Evolutionary conservation across 2,888 invertebrate genomes (phyloP).

Genomic region (Caenorhabditis sp.): DNA sequence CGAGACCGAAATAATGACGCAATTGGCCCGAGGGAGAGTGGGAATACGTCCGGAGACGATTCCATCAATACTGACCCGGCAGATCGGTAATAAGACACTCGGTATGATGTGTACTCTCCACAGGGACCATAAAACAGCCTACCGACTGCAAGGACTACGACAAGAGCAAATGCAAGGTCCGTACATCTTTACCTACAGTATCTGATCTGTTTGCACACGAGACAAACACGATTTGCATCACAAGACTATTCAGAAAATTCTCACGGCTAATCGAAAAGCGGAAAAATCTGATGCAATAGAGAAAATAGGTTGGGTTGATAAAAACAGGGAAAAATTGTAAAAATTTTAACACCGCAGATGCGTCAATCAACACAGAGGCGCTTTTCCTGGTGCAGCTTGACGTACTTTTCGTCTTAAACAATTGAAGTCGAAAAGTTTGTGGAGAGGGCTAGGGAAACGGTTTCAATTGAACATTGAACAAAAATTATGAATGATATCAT

Average conservation of each 20-base stretch:
- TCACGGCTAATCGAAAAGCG: neutral
- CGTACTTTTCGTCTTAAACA: constrained; percentile 7
- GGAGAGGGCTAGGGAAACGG: too few species aligned
- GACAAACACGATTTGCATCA: neutral
- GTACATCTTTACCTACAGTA: constrained; percentile 11
- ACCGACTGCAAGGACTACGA: constrained; percentile 19
- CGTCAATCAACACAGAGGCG: constrained; percentile 40
- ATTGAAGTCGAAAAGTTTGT: too few species aligned
- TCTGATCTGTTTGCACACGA: neutral
- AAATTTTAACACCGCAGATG: constrained; percentile 40
- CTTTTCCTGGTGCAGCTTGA: constrained; percentile 2
- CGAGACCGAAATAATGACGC: constrained; percentile 16
- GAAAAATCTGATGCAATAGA: constrained; percentile 19
- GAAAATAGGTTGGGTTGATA: neutral
- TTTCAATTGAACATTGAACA: too few species aligned
- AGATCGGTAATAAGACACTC: constrained; percentile 35
- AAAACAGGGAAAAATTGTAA: constrained; percentile 40
- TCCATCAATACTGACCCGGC: constrained; percentile 3
- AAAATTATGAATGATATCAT: too few species aligned
- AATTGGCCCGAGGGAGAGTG: constrained; percentile 4
- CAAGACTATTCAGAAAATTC: neutral
- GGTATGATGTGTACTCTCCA: constrained; percentile 30
- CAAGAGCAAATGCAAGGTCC: neutral
- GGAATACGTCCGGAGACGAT: neutral
- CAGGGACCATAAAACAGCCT: neutral